Percentiles rank a stretch among this genome's conserved stretches.
These are phyloP conservation scores for Amblyjoppa proteus DNA, from an alignment of 2,888 invertebrate species.

Conservation along the genomic window DNA sequence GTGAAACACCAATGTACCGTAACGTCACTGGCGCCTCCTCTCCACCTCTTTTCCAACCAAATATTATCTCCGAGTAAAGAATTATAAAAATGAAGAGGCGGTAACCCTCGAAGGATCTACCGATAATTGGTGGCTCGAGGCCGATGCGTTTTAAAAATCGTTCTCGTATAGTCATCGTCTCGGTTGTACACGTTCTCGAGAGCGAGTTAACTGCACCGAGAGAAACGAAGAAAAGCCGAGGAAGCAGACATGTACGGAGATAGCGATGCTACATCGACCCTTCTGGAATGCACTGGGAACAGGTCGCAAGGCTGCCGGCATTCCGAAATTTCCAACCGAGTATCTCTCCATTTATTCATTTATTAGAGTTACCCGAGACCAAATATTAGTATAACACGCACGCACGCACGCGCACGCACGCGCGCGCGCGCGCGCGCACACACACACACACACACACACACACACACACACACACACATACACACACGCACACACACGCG, in stretches of 20 bases:
- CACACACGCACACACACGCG: too few relatives aligned
- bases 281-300: constrained; percentile 80
- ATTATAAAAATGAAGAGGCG: constrained; percentile 7
- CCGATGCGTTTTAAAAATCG: constrained; percentile 17
- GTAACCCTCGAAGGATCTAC: constrained; percentile 14
- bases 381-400: background rate
- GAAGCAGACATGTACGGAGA: constrained; percentile 45
- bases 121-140: constrained; percentile 54
- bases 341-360: background rate
- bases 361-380: background rate
- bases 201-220: constrained; percentile 30
- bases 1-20: constrained; percentile 64
- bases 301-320: constrained; percentile 81
- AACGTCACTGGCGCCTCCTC: constrained; percentile 62
- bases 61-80: constrained; percentile 5
- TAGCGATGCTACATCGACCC: constrained; percentile 30
- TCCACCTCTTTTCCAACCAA: background rate
- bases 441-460: too few relatives aligned
- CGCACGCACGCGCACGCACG: too few relatives aligned
- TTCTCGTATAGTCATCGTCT: constrained; percentile 50
- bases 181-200: constrained; percentile 12
- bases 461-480: too few relatives aligned
- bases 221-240: constrained; percentile 47
- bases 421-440: rapidly evolving
- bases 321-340: constrained; percentile 81